Base-by-base conservation (phyloP, 2,113 vertebrate species). In the Tychaedon coryphoeus region DNA sequence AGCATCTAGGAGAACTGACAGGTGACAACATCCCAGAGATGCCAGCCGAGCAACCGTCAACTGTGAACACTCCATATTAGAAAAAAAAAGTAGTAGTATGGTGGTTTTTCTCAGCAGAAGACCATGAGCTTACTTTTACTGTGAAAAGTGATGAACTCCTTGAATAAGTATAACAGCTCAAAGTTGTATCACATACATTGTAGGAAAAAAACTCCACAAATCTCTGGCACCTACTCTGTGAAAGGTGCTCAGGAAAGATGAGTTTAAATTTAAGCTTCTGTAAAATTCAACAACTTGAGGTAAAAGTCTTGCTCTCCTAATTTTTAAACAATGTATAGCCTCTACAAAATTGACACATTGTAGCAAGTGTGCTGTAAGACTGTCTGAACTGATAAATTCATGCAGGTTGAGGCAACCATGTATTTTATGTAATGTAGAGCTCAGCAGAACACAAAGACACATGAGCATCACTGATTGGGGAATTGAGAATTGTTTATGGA, bases 31-130 rank as follows among this genome's bases (percentile, higher is more conserved):
- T 25, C 12, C 14, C 9, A 8, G 28, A 72, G 47, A 57, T 14
- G 11, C 25, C 19, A 57, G 29, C 26, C 34, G 4, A 12, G 3
- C 42, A 28, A 38, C 26, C 0, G 0, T 60, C 40, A 69, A 18
- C 50, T 64, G 9, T 36, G 38, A 47, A 31, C 69, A 50, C 13
- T 64, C n/a, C 6, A 1, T 45, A 14, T 56, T 60, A 9, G 6
- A 2, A 9, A 29, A 40, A 28, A 33, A 29, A 33, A 24, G 9
- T 7, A 9, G 6, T 5, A 36, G 1, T 34, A 24, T 0, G 2
- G 12, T 14, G 3, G 5, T 64, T 81, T 28, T 45, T 71, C 24
- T 47, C 20, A 54, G 79, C 31, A 64, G 42, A 73, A 82, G 45
- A 58, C 10, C 9, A 2, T 51, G 65, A 56, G 75, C 13, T 56